phyloP scores from a whole-genome alignment of 2,888 invertebrate genomes.

The Anodontia alba region DNA sequence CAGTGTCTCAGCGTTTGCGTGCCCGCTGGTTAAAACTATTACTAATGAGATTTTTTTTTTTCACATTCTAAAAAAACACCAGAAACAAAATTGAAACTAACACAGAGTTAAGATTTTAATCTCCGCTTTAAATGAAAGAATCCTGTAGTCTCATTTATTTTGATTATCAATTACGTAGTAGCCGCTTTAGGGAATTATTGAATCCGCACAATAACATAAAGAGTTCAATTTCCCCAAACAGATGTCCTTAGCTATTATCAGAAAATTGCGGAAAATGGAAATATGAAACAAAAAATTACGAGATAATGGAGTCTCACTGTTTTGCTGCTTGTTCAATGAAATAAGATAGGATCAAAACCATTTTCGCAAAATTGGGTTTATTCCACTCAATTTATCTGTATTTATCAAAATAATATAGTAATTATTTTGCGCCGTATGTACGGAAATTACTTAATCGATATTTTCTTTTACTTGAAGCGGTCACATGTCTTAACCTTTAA shows the following conservation, averaged over 20 bases:
- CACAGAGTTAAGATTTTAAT: neutral
- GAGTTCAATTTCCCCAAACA: constrained; percentile 8
- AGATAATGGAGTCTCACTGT: constrained; percentile 15
- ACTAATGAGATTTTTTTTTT: too few relatives aligned
- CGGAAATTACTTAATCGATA: constrained; percentile 18
- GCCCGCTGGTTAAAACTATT: too few relatives aligned
- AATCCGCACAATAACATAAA: constrained; percentile 2
- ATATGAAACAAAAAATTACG: constrained; percentile 14
- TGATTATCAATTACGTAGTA: neutral
- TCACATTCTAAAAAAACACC: too few relatives aligned
- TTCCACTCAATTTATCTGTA: constrained; percentile 17
- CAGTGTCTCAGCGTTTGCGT: too few relatives aligned
- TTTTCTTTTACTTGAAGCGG: neutral
- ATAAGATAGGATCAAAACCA: constrained; percentile 17
- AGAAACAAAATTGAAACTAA: too few relatives aligned
- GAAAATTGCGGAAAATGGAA: constrained; percentile 20
- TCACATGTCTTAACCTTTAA: neutral
- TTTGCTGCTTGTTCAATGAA: neutral
- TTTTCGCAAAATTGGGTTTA: constrained; percentile 14
- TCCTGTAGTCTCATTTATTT: neutral
- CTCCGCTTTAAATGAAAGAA: neutral
- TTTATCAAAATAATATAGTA: constrained; percentile 14
- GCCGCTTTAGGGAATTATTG: constrained; percentile 2
- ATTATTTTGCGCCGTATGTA: constrained; percentile 16
- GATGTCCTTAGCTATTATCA: constrained; percentile 13